Percentiles rank a stretch among this genome's conserved stretches.
These are phyloP conservation scores for Automeris io DNA, from an alignment of 2,888 invertebrate species.

Conservation along the genomic window DNA sequence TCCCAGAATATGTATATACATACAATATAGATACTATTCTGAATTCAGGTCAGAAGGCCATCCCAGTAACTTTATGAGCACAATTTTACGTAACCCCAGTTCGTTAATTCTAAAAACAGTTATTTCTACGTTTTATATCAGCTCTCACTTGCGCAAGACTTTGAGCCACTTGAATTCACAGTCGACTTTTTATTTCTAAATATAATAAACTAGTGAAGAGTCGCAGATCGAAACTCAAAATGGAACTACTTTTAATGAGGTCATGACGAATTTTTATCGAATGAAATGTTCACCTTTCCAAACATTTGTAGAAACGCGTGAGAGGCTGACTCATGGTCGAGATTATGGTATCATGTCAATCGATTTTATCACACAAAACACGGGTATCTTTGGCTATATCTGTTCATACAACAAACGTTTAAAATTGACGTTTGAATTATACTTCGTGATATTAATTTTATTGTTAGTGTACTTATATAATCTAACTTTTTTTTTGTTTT, in stretches of 20 bases:
- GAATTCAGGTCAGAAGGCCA: constrained; percentile 32
- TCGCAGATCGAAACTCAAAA: too few relatives aligned
- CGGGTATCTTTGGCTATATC: neutral
- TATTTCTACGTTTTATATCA: constrained; percentile 52
- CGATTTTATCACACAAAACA: neutral
- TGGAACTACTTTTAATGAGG: too few relatives aligned
- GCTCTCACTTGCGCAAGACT: constrained; percentile 54
- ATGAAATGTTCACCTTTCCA: neutral
- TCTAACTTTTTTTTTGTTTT: too few relatives aligned
- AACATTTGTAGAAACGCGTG: neutral
- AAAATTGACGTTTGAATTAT: too few relatives aligned
- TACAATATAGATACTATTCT: constrained; percentile 12
- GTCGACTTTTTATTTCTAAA: too few relatives aligned
- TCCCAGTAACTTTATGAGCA: constrained; percentile 37
- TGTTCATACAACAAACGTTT: neutral
- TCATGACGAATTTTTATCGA: too few relatives aligned
- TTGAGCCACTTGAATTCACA: too few relatives aligned
- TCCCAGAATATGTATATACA: constrained; percentile 15
- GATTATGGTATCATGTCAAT: neutral
- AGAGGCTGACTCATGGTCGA: neutral
- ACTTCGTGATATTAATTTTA: too few relatives aligned
- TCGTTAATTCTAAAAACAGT: constrained; percentile 22
- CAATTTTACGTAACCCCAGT: constrained; percentile 50
- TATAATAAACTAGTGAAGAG: too few relatives aligned
- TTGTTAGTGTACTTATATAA: too few relatives aligned